A percentile compares a stretch with the other conserved stretches of the same genome.
Conservation (phyloP, 2,888 invertebrate species). For the Iphiclides podalirius region DNA sequence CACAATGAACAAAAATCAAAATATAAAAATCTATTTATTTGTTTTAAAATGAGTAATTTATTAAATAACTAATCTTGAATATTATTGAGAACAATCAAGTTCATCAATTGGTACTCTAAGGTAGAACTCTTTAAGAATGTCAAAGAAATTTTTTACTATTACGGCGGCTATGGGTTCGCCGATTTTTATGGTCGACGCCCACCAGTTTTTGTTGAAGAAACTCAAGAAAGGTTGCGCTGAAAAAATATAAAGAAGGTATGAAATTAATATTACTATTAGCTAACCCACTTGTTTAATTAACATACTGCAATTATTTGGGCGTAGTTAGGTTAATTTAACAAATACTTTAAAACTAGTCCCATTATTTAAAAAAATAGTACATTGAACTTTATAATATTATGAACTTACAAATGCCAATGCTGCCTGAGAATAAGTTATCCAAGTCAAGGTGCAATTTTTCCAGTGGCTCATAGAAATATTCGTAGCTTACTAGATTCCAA, state of each 20-base stretch:
- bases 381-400: too few species aligned
- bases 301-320: too few species aligned
- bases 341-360: too few species aligned
- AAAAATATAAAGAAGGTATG: not conserved
- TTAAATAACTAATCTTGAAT: too few species aligned
- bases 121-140: slow-evolving; percentile 3
- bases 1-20: too few species aligned
- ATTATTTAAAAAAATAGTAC: too few species aligned
- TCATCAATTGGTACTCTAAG: slow-evolving; percentile 4
- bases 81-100: not conserved
- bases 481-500: slow-evolving; percentile 8
- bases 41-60: too few species aligned
- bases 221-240: slow-evolving; percentile 9
- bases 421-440: slow-evolving; percentile 1
- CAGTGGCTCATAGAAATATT: not conserved
- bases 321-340: too few species aligned
- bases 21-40: too few species aligned
- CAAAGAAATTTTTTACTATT: not conserved
- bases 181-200: not conserved
- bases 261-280: not conserved
- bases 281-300: too few species aligned
- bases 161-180: slow-evolving; percentile 10
- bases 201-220: slow-evolving; percentile 1
- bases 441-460: slow-evolving; percentile 3
- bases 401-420: slow-evolving; percentile 1